Evolutionary conservation across 30 jellyfish, hydroid and myxozoan genomes (phyloP).

Genomic region (Cassiopea xamachana): DNA sequence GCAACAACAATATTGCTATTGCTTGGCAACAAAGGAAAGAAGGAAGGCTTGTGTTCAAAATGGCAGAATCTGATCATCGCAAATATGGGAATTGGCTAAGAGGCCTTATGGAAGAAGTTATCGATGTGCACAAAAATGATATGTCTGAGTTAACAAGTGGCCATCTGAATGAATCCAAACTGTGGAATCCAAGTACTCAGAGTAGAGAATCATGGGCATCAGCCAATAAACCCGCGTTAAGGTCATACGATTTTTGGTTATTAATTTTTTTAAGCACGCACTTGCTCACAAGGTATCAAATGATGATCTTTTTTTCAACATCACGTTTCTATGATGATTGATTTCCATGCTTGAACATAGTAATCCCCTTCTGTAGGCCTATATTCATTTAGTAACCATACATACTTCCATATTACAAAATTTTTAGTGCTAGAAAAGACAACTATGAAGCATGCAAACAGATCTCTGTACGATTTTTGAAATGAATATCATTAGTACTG

Average conservation of each 20-base stretch:
- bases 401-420: no score
- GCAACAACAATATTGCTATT: slow-evolving; percentile 14
- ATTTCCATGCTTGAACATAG: no score
- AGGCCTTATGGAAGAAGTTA: slow-evolving; percentile 48
- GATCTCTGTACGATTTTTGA: no score
- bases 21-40: slow-evolving; percentile 54
- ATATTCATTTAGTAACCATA: no score
- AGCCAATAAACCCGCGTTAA: slow-evolving; percentile 48
- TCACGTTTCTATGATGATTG: no score
- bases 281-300: no score
- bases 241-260: not conserved
- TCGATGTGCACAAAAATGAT: slow-evolving; percentile 79
- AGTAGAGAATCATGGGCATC: slow-evolving; percentile 71
- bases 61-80: slow-evolving; percentile 52
- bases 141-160: slow-evolving; percentile 74
- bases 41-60: slow-evolving; percentile 2
- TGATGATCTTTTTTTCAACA: no score
- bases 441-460: no score
- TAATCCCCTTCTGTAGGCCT: no score
- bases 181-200: slow-evolving; percentile 54
- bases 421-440: no score
- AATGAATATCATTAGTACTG: no score
- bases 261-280: not conserved
- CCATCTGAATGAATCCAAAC: slow-evolving; percentile 76
- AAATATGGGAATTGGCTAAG: slow-evolving; percentile 10